These are phyloP conservation scores for Cataglyphis albicans DNA, from an alignment of 2,888 invertebrate genomes.

Conservation along the genomic window DNA sequence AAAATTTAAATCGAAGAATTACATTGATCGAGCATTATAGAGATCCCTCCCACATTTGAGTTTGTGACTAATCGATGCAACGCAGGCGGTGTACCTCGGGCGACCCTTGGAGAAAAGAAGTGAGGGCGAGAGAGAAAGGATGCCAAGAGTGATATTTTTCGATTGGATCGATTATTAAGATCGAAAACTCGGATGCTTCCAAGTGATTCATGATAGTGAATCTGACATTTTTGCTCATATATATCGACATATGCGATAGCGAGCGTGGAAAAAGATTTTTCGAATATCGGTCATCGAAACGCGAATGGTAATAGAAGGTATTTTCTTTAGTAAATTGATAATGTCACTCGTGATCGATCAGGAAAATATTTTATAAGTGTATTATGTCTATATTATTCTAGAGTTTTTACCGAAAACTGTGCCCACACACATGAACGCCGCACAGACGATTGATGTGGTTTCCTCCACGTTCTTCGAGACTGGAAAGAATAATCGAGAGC, in stretches of 20 bases:
- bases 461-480: neutral
- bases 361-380: neutral
- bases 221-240: neutral
- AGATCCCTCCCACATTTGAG: neutral
- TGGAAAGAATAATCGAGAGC: neutral
- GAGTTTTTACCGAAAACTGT: neutral
- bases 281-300: neutral
- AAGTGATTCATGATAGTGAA: neutral
- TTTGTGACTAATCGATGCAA: slow-evolving; percentile 5
- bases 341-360: neutral
- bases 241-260: neutral
- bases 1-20: neutral
- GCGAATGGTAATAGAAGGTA: neutral
- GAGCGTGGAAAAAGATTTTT: neutral
- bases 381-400: neutral
- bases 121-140: neutral
- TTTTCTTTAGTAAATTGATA: neutral
- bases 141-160: neutral
- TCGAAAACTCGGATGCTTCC: neutral
- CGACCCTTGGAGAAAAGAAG: slow-evolving; percentile 2
- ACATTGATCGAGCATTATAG: neutral
- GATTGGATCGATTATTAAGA: neutral
- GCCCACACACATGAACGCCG: neutral
- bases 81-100: neutral
- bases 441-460: neutral